Base-by-base conservation (phyloP, 2,113 vertebrate genomes). In the Donacobius atricapilla region DNA sequence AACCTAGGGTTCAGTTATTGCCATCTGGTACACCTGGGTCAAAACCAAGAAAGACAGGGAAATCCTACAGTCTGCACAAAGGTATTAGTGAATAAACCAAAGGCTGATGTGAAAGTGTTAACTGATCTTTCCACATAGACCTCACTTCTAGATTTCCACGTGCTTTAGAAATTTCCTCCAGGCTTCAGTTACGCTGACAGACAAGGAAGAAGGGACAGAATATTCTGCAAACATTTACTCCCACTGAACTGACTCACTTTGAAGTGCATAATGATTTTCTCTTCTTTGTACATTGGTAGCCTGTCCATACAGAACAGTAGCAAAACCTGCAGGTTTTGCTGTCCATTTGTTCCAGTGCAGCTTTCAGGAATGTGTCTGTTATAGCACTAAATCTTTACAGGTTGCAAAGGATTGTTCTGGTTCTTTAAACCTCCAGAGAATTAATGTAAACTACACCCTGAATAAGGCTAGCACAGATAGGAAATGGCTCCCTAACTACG, bases 151-250 rank as follows among this genome's bases (percentile, higher is more conserved):
- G 72, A 80, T 81, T 91, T 93, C 27, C 72, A 71, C 0, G 3
- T 73, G 45, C 63, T 91, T 81, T 50, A 89, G 60, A 94, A 83
- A 87, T 83, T 79, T 91, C 82, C 60, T 61, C 42, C 57, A 83
- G 47, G 18, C 42, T 90, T 93, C 72, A 80, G 39, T 83, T 88
- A 72, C 39, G 54, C 75, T 93, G 53, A 87, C 78, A 80, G 35
- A 23, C 79, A 65, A 93, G 31, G 47, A 91, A 89, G 61, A 85
- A 27, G 77, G 24, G 53, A 80, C 50, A 83, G 63, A 95, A 85
- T 88, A 85, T 57, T 92, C 85, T 90, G 31, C n/a, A 94, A 91
- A 75, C 65, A 48, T 75, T 83, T 90, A 71, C 30, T 94, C 25
- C 77, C 42, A 50, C 66, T 44, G 48, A 82, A 93, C 25, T 87